A percentile compares a stretch with the other conserved stretches of the same genome.
phyloP scores from a whole-genome alignment of 2,888 invertebrate species.

The Drosophila trichaetosa region DNA sequence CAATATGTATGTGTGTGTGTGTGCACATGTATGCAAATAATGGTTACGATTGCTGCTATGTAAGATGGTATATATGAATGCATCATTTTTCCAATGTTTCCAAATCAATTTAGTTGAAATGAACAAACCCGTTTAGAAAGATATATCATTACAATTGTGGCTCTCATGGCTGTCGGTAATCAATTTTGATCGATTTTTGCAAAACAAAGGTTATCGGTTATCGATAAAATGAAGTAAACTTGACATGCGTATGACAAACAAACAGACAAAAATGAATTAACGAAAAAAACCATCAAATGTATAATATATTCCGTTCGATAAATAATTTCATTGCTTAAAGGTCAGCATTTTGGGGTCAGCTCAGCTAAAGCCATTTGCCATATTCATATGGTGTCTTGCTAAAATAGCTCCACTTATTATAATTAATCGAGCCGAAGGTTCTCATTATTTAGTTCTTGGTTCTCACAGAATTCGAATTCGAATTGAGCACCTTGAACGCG shows the following conservation, averaged over 20 bases:
- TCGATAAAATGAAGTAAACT: neutral
- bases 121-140: neutral
- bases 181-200: neutral
- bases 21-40: neutral
- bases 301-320: neutral
- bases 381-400: slow-evolving; percentile 42
- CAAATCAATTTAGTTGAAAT: neutral
- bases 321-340: slow-evolving; percentile 17
- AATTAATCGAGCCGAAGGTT: slow-evolving; percentile 48
- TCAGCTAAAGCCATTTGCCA: slow-evolving; percentile 13
- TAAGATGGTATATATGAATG: neutral
- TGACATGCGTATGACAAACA: neutral
- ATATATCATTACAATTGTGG: neutral
- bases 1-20: too few relatives aligned
- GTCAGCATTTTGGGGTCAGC: slow-evolving; percentile 33
- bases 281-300: neutral
- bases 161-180: neutral
- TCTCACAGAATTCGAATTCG: slow-evolving; percentile 33
- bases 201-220: neutral
- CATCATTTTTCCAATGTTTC: neutral
- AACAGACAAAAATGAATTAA: neutral
- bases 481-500: slow-evolving; percentile 45
- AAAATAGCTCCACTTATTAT: slow-evolving; percentile 39
- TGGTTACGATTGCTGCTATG: neutral
- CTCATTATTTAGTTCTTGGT: slow-evolving; percentile 20